Percentiles rank a stretch among this genome's conserved stretches.
phyloP scores from a whole-genome alignment of 2,888 invertebrate species.

The Eupithecia exiguata region DNA sequence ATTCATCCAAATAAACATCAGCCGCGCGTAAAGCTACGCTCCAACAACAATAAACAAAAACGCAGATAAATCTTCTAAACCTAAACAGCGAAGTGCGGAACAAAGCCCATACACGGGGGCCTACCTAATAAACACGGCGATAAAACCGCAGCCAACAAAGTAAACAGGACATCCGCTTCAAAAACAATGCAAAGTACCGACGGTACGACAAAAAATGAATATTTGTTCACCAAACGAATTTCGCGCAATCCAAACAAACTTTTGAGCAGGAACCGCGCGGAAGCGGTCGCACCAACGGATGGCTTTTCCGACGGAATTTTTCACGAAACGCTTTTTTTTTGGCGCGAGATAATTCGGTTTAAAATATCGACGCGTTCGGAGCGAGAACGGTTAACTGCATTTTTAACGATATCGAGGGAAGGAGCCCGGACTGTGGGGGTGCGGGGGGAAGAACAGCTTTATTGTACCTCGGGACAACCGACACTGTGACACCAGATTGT shows the following conservation, averaged over 20 bases:
- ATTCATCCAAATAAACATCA: conserved; percentile 13
- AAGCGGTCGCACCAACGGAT: conserved; percentile 52
- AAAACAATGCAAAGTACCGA: conserved; percentile 68
- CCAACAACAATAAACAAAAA: conserved; percentile 42
- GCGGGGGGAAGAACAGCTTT: background rate
- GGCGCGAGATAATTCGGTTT: conserved; percentile 50
- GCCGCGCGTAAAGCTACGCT: conserved; percentile 7
- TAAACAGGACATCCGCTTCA: conserved; percentile 69
- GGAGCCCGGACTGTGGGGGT: background rate
- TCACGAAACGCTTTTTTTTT: conserved; percentile 50
- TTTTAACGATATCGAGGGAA: conserved; percentile 40
- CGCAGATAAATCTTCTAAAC: conserved; percentile 55
- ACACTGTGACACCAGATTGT: background rate
- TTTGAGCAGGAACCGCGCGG: conserved; percentile 57
- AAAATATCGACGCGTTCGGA: conserved; percentile 47
- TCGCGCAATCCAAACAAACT: conserved; percentile 63
- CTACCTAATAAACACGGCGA: conserved; percentile 47
- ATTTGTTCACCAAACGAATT: conserved; percentile 68
- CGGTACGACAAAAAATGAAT: conserved; percentile 61
- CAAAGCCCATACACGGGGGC: conserved; percentile 57
- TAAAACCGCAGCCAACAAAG: conserved; percentile 59
- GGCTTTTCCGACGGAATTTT: conserved; percentile 55
- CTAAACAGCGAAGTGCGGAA: conserved; percentile 51
- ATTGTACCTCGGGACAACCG: background rate
- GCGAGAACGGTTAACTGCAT: conserved; percentile 43